Evolutionary conservation across 2,888 invertebrate species (phyloP), one percentile per base, ranked within the genome.

Genomic region (Romanomermis culicivorax): DNA sequence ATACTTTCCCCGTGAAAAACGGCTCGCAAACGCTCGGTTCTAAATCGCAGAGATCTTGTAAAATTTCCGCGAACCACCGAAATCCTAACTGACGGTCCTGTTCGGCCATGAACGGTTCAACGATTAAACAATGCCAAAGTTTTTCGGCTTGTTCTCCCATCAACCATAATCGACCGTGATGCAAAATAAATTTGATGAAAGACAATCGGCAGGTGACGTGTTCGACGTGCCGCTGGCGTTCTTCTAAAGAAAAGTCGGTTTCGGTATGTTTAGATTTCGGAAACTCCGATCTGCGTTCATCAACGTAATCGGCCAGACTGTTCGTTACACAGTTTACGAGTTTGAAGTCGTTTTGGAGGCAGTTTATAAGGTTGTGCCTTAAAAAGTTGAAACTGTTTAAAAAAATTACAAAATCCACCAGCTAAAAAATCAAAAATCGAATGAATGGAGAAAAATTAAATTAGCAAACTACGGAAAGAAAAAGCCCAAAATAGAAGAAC

Each of bases 271-370:
- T n/a, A n/a, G n/a, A n/a, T n/a, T n/a, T n/a, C n/a, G n/a, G n/a
- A n/a, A n/a, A n/a, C n/a, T n/a, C n/a, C n/a, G n/a, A n/a, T n/a
- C n/a, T n/a, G n/a, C n/a, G 93, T 71, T 93, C 89, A 71, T 95
- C 93, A 71, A 95, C 93, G 71, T 95, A 93, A 72, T 95, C 93
- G 2, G 93, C 93, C 58, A 95, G 75, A 61, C 91, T n/a, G n/a
- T 60, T n/a, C n/a, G n/a, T n/a, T n/a, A n/a, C n/a, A n/a, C n/a
- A n/a, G n/a, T n/a, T n/a, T n/a, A n/a, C n/a, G n/a, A n/a, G n/a
- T n/a, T n/a, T n/a, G n/a, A n/a, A n/a, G n/a, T n/a, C n/a, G n/a
- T n/a, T n/a, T n/a, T n/a, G n/a, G n/a, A n/a, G n/a, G n/a, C n/a
- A n/a, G n/a, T n/a, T n/a, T n/a, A n/a, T n/a, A n/a, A n/a, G n/a